phyloP scores from a whole-genome alignment of 2,797 vertebrate genomes.

The Microchirus variegatus region DNA sequence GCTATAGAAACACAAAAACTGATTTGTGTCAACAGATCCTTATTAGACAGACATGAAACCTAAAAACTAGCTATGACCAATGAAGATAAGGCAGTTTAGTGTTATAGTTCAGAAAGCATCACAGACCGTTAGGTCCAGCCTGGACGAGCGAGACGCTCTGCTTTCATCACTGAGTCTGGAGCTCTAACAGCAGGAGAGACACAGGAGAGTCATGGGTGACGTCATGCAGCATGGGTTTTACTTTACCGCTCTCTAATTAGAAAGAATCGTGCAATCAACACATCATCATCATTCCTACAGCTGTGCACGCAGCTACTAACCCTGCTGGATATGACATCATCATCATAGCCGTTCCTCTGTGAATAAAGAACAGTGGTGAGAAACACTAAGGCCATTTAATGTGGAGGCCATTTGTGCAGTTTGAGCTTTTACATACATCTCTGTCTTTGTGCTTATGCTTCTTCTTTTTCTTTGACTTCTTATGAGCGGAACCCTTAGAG shows the following conservation, averaged over 20 bases:
- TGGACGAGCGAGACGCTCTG: slow-evolving; percentile 58
- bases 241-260: too few relatives aligned
- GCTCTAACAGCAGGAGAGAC: slow-evolving; percentile 50
- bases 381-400: neutral
- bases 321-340: slow-evolving; percentile 87
- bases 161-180: slow-evolving; percentile 71
- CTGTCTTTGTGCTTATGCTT: slow-evolving; percentile 75
- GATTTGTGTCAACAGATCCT: too few relatives aligned
- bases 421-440: slow-evolving; percentile 65
- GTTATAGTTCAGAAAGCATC: neutral
- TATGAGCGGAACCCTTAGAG: slow-evolving; percentile 64
- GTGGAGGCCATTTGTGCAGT: neutral
- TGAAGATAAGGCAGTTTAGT: neutral
- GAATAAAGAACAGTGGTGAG: slow-evolving; percentile 46
- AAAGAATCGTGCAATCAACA: too few relatives aligned
- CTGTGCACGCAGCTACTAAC: slow-evolving; percentile 72
- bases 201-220: slow-evolving; percentile 11
- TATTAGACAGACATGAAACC: neutral
- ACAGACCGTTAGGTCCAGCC: slow-evolving; percentile 62
- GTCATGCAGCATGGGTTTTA: neutral
- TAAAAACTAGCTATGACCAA: neutral
- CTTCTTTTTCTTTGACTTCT: slow-evolving; percentile 83
- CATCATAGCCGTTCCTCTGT: slow-evolving; percentile 88
- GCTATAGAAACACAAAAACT: too few relatives aligned
- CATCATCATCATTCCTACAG: neutral